These are phyloP conservation scores for Macquaria ambigua DNA, from an alignment of 2,113 vertebrate genomes.

Conservation along the genomic window DNA sequence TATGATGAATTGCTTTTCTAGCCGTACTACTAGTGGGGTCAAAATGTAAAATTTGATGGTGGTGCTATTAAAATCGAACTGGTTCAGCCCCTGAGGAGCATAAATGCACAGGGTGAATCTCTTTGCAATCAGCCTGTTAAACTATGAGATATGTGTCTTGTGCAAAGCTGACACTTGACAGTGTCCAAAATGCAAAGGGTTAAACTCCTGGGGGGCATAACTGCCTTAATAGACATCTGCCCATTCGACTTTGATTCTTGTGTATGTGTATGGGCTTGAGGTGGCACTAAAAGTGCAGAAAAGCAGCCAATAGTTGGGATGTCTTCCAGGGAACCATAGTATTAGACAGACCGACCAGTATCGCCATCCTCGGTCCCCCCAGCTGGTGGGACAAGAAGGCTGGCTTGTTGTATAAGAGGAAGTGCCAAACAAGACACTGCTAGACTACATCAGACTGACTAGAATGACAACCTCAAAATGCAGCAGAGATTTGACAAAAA, in stretches of 20 bases:
- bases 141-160: not conserved
- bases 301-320: not conserved
- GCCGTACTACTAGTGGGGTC: no score
- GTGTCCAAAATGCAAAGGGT: not conserved
- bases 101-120: not conserved
- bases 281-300: not conserved
- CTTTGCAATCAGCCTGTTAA: not conserved
- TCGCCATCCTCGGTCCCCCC: no score
- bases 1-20: not conserved
- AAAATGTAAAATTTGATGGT: conserved; percentile 3
- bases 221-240: not conserved
- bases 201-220: not conserved
- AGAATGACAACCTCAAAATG: conserved; percentile 48
- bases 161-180: not conserved
- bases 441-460: conserved; percentile 15
- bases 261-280: not conserved
- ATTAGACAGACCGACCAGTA: not conserved
- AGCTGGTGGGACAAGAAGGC: not conserved
- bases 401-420: conserved; percentile 22
- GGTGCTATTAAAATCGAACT: conserved; percentile 6
- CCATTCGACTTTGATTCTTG: not conserved
- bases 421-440: conserved; percentile 8
- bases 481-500: conserved; percentile 39
- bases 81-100: not conserved
- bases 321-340: not conserved